phyloP scores from a whole-genome alignment of 2,888 invertebrate species.

The Synergus umbraculus region DNA sequence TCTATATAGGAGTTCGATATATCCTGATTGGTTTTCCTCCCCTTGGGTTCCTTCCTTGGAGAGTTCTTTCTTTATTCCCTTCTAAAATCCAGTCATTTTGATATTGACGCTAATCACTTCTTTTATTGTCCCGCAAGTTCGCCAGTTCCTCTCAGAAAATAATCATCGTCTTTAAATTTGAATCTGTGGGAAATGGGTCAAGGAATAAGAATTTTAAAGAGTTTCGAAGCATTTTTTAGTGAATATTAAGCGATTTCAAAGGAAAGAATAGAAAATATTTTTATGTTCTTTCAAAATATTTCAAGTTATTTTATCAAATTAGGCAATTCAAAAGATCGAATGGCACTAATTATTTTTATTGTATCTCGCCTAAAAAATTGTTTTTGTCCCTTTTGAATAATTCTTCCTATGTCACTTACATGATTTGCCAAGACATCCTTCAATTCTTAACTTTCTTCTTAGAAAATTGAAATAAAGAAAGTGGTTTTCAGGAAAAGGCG shows the following conservation, averaged over 20 bases:
- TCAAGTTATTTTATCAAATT: too few species aligned
- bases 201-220: neutral
- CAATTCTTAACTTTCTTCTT: neutral
- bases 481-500: neutral
- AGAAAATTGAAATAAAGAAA: slow-evolving; percentile 4
- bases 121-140: neutral
- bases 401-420: slow-evolving; percentile 1
- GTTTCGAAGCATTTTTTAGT: neutral
- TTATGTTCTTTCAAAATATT: too few species aligned
- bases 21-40: slow-evolving; percentile 65
- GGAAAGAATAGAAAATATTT: too few species aligned
- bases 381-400: neutral
- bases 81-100: slow-evolving; percentile 43
- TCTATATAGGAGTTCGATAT: slow-evolving; percentile 56
- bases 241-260: neutral
- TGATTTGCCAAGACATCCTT: neutral
- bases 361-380: too few species aligned
- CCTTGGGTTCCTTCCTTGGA: slow-evolving; percentile 49
- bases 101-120: slow-evolving; percentile 44
- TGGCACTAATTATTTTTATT: too few species aligned
- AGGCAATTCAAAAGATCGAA: too few species aligned
- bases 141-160: neutral
- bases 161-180: neutral
- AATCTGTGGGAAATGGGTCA: neutral
- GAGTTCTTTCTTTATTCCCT: slow-evolving; percentile 40